Base-by-base conservation (phyloP, 2,888 invertebrate genomes). In the Lymantria monacha region DNA sequence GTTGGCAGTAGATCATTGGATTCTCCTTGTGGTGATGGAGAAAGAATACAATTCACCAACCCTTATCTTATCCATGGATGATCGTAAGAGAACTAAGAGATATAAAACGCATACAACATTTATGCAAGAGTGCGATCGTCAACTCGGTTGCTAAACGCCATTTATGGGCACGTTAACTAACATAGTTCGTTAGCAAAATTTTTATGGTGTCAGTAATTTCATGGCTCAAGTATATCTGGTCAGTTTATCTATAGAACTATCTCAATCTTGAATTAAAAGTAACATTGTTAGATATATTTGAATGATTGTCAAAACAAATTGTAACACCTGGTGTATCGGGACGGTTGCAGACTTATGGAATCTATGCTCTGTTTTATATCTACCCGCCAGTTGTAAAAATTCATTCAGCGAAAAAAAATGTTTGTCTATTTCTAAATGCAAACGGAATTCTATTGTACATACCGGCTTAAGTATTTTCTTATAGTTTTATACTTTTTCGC, bases 281-380 rank as follows among this genome's bases (percentile, higher is more conserved):
- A 62, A 64, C 64, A 62, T 63, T 62, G 65, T 64, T 57, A 51
- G 57, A 64, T 57, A 10, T 57, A n/a, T 3, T 38, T 38, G 38
- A 60, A 57, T 46, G 53, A 43, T 66, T 60, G 63, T 64, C 67
- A 63, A 66, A 64, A 64, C 64, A 64, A 64, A 64, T 57, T 36
- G 31, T 49, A 55, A 46, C 60, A 64, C 51, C 55, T 53, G 67
- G 31, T 46, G 48, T 42, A 42, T 50, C 42, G 15, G 30, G 30
- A 37, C 45, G 53, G 51, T 60, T 49, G 51, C 55, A 53, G 46
- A 51, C 42, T 52, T 57, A 13, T 14, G 41, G 41, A 41, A 41
- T 41, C 46, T 50, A 57, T 49, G 56, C 30, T 63, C 64, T 63
- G 61, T 55, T 67, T 65, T 58, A 53, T 65, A 60, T 65, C 64